Percentiles rank a stretch among this genome's conserved stretches.
These are phyloP conservation scores for Mus spicilegus DNA, from an alignment of 2,113 vertebrate genomes.

Conservation along the genomic window DNA sequence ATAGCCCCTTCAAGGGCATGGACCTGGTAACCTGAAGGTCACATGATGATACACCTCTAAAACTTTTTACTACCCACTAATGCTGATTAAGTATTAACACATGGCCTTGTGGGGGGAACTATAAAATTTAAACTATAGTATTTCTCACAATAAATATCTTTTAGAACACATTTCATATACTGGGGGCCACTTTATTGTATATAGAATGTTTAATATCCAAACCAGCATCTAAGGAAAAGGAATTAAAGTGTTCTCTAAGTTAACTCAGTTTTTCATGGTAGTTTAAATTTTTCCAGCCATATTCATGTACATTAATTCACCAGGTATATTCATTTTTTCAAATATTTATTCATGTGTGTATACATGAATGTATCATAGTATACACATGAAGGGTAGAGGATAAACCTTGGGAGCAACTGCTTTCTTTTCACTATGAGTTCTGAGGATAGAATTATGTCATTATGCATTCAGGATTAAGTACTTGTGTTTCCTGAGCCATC, in stretches of 20 bases:
- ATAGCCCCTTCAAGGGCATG: background rate
- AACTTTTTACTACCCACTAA: background rate
- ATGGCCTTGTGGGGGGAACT: background rate
- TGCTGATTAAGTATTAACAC: background rate
- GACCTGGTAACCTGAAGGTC: background rate
- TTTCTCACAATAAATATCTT: background rate
- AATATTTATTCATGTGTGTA: background rate
- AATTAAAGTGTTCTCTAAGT: background rate
- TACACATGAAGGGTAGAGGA: background rate
- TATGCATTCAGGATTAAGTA: background rate
- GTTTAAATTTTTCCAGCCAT: constrained; percentile 57
- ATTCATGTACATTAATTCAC: constrained; percentile 13
- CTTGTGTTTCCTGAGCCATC: background rate
- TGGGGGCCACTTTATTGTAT: background rate
- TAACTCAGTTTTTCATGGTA: background rate
- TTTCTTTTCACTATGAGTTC: no score
- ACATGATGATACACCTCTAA: background rate
- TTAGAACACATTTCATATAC: background rate
- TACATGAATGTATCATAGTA: background rate
- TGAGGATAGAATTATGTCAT: background rate
- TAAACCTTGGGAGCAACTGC: background rate
- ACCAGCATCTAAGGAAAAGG: constrained; percentile 31
- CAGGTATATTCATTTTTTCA: constrained; percentile 10
- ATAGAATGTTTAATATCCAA: constrained; percentile 20
- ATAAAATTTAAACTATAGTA: background rate